Evolutionary conservation across 2,888 invertebrate species (phyloP), one percentile per base, ranked within the genome.

Genomic region (Lagria hirta): DNA sequence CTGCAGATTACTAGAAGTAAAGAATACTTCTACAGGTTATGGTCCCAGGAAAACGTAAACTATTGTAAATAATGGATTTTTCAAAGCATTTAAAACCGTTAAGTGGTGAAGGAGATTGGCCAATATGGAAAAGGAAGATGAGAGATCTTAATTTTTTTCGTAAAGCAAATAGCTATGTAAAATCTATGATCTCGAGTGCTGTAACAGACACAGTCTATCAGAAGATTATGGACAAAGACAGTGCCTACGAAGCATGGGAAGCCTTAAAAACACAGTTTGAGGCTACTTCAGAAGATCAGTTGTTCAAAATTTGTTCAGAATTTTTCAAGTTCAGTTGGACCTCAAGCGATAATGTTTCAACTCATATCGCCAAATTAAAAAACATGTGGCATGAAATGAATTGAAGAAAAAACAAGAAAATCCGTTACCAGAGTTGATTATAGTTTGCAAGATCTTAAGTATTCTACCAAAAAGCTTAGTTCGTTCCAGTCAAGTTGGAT

Each of bases 221-320:
- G 22, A 67, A 66, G 40, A 62, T 64, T 17, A 64, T 65, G 63
- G 65, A 64, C 38, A 60, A 55, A 54, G 55, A 61, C 30, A 60
- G n/a, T n/a, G n/a, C n/a, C n/a, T n/a, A n/a, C n/a, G n/a, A n/a
- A n/a, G n/a, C n/a, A n/a, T n/a, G n/a, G n/a, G n/a, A n/a, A n/a
- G 33, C 54, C 11, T 50, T 60, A 17, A 59, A 57, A 36, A 37
- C 43, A 14, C 36, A 58, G 4, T 64, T 63, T 37, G 57, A 64
- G 44, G 60, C 63, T 17, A 47, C 56, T 14, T 58, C 63, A 4
- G 60, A 58, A 41, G 61, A 66, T 52, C 62, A 64, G 48, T 23
- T 68, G 15, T 66, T 64, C 43, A 61, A 57, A 35, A 60, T 61
- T 11, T 66, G 58, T 21, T 56, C 55, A 15, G 59, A 66, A 24